Percentiles rank a stretch among this genome's conserved stretches.
Conservation (phyloP, 2,888 invertebrate genomes). For the Cheilosia impressa region DNA sequence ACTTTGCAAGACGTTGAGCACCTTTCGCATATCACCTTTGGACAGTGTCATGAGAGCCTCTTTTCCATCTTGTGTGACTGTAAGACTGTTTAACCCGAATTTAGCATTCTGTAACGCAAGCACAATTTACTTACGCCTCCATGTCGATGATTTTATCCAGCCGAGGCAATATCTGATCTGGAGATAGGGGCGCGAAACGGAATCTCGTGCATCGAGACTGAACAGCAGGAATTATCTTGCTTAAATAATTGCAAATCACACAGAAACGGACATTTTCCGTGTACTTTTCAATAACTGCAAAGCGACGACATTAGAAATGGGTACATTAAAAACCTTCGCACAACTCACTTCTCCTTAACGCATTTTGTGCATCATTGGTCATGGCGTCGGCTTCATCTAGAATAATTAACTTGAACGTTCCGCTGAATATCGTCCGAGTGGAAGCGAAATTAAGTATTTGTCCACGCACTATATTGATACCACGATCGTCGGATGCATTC, state of each 20-base stretch:
- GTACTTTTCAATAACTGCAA: conserved; percentile 97
- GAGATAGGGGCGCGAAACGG: conserved; percentile 94
- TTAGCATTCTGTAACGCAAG: conserved; percentile 3
- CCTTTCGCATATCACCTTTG: conserved; percentile 98
- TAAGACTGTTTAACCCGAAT: conserved; percentile 86
- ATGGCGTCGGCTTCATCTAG: conserved; percentile 99
- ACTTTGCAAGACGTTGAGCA: conserved; percentile 98
- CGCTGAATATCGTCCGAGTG: conserved; percentile 96
- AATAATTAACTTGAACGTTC: conserved; percentile 97
- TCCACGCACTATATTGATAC: conserved; percentile 96
- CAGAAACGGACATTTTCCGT: conserved; percentile 99
- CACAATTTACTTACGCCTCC: conserved; percentile 87
- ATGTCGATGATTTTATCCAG: conserved; percentile 92
- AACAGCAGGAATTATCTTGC: conserved; percentile 99
- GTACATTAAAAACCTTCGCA: not conserved
- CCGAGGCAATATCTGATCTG: conserved; percentile 94
- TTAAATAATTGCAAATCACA: conserved; percentile 98
- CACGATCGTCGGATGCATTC: conserved; percentile 99
- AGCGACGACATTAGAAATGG: no score
- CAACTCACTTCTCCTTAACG: conserved; percentile 93
- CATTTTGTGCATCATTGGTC: conserved; percentile 99
- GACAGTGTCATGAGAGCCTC: conserved; percentile 94
- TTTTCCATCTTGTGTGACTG: conserved; percentile 93
- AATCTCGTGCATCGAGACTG: conserved; percentile 99
- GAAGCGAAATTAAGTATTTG: conserved; percentile 98